Conservation (phyloP, 2,888 invertebrate species). For the Synanthedon tipuliformis region DNA sequence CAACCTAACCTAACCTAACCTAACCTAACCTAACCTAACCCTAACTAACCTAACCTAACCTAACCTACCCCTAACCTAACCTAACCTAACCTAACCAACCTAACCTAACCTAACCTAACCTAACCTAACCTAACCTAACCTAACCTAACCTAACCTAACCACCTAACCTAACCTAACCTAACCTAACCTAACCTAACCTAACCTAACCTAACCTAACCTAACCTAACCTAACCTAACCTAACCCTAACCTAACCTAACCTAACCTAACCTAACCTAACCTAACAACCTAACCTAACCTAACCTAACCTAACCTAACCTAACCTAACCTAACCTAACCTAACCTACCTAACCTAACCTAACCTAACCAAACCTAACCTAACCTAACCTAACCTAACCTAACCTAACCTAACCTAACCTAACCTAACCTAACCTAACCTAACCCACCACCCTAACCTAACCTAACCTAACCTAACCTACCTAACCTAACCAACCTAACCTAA, state of each 20-base stretch:
- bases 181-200: constrained; percentile 7
- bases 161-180: constrained; percentile 8
- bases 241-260: constrained; percentile 5
- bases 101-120: constrained; percentile 7
- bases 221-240: constrained; percentile 3
- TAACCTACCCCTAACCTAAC: constrained; percentile 7
- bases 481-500: constrained; percentile 9
- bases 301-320: constrained; percentile 7
- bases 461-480: constrained; percentile 9
- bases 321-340: constrained; percentile 9
- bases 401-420: constrained; percentile 12
- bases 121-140: constrained; percentile 6
- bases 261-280: constrained; percentile 6
- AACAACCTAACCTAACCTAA: constrained; percentile 3
- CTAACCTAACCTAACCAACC: constrained; percentile 6
- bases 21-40: neutral
- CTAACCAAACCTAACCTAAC: constrained; percentile 13
- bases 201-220: constrained; percentile 6
- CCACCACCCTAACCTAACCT: constrained; percentile 7
- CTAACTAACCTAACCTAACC: constrained; percentile 7
- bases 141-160: constrained; percentile 6
- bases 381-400: constrained; percentile 14
- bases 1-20: constrained; percentile 1
- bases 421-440: constrained; percentile 5
- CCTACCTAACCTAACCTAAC: constrained; percentile 12